Evolutionary conservation across 2,888 invertebrate genomes (phyloP).

Genomic region (Nomada lathburiana): DNA sequence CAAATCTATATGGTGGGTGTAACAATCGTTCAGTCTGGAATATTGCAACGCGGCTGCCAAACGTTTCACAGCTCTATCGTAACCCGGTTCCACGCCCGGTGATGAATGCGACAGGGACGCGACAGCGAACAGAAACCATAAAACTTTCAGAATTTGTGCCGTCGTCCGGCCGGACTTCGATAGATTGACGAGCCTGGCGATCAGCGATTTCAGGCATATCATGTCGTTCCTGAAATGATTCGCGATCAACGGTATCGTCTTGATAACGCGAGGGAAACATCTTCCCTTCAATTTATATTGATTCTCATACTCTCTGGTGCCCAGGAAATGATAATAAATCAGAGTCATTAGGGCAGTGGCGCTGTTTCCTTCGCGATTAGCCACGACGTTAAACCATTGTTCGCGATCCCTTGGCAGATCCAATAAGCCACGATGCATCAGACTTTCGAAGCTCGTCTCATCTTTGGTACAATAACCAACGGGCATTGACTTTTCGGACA

Average conservation of each 20-base stretch:
- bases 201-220: constrained; percentile 53
- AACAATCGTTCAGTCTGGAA: constrained; percentile 64
- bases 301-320: constrained; percentile 62
- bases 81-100: constrained; percentile 27
- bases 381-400: constrained; percentile 44
- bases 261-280: not conserved
- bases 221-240: constrained; percentile 48
- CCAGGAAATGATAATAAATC: constrained; percentile 69
- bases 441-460: constrained; percentile 49
- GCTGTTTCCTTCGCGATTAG: constrained; percentile 1
- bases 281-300: not conserved
- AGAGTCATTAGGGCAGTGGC: constrained; percentile 62
- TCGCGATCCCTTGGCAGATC: constrained; percentile 48
- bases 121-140: constrained; percentile 73
- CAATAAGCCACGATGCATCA: constrained; percentile 59
- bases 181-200: constrained; percentile 30
- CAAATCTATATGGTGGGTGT: constrained; percentile 72
- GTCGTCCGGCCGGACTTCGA: not conserved
- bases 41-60: constrained; percentile 52
- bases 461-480: constrained; percentile 40
- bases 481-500: constrained; percentile 48
- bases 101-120: constrained; percentile 55
- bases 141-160: constrained; percentile 59
- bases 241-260: not conserved
- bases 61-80: constrained; percentile 48